Evolutionary conservation across 2,113 vertebrate species (phyloP), one percentile per base, ranked within the genome.

Genomic region (Bambusicola thoracicus): DNA sequence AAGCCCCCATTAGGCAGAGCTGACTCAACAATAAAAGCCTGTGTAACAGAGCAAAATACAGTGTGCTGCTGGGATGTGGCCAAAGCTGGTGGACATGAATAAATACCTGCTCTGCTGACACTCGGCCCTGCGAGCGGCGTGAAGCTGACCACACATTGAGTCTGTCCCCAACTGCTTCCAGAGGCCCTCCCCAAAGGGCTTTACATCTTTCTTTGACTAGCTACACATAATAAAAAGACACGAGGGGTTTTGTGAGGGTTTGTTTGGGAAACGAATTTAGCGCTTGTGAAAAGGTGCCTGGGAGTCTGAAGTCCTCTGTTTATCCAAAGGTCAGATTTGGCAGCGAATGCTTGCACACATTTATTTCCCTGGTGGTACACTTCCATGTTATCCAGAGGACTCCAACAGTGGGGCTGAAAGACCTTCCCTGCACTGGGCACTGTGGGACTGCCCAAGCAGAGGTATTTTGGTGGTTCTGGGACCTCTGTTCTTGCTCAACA

Each of bases 271-370:
- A 86, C 81, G 73, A 94, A 92, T 88, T 94, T 85, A 93, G 72
- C 55, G 85, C 59, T 92, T 86, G 82, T 75, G 79, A 73, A 94
- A 87, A 92, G 94, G 93, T 94, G 87, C 90, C 94, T 89, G 65
- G 68, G 65, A 92, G 94, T 97, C 94, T 96, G 61, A 94, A 94
- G 89, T 91, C 72, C 41, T 88, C 79, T 91, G 68, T 89, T 91
- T 92, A 87, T 75, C 63, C 61, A 87, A 40, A 88, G 73, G 81
- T 81, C 1, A 0, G 55, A 53, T 87, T 48, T 97, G 89, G 91
- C 68, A 87, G 43, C 55, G 75, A 75, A 91, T 74, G 65, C 36
- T 85, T 53, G n/a, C n/a, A 85, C 27, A 51, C 34, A 44, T 85
- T 87, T 89, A 56, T 95, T 81, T 95, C 49, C 55, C 59, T 22